These are phyloP conservation scores for Corythaeola cristata DNA, from an alignment of 2,113 vertebrate species.

Conservation along the genomic window DNA sequence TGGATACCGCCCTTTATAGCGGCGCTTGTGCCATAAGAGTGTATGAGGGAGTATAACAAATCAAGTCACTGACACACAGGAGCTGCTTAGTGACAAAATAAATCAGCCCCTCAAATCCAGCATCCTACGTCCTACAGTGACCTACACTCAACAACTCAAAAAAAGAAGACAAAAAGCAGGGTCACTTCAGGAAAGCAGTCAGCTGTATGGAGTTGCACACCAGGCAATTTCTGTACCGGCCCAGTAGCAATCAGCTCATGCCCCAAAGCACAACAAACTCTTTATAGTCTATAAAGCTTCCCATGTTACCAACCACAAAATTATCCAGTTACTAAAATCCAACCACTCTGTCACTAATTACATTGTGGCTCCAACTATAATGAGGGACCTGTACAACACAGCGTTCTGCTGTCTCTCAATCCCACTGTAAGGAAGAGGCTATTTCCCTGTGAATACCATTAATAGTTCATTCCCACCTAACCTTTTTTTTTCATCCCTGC, in stretches of 20 bases:
- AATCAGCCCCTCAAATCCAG: not conserved
- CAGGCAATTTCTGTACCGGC: not conserved
- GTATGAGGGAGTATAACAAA: not conserved
- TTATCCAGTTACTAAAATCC: slow-evolving; percentile 30
- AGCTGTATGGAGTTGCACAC: not conserved
- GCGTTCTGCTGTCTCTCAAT: not conserved
- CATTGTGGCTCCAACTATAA: not conserved
- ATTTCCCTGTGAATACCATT: not conserved
- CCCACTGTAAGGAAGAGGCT: not conserved
- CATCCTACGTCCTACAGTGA: not conserved
- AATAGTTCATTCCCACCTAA: not conserved
- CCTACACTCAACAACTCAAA: not conserved
- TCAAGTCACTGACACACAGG: not conserved
- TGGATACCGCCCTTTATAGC: not conserved
- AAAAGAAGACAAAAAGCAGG: not conserved
- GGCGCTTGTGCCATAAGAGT: not conserved
- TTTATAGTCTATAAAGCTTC: slow-evolving; percentile 39
- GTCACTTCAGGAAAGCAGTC: not conserved
- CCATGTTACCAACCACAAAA: slow-evolving; percentile 17
- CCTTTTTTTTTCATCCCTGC: too few relatives aligned
- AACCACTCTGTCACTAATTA: slow-evolving; percentile 25
- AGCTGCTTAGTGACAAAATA: not conserved
- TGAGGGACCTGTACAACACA: not conserved
- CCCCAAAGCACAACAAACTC: slow-evolving; percentile 39
- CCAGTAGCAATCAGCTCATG: slow-evolving; percentile 2